Evolutionary conservation across 1,140 invertebrate genomes (phyloP).

Genomic region (Ridgeia piscesae): DNA sequence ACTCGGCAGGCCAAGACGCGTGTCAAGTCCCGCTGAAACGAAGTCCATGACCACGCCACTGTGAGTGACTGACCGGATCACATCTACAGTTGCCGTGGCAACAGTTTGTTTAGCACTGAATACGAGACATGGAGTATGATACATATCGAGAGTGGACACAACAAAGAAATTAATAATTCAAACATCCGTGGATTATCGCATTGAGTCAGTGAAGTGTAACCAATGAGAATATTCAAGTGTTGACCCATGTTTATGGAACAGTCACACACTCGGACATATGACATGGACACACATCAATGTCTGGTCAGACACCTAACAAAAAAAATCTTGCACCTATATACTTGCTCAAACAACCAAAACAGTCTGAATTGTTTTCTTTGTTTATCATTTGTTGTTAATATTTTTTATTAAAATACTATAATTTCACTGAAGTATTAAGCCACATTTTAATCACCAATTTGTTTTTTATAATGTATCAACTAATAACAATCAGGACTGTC

Average conservation of each 20-base stretch:
- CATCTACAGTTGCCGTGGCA: not conserved
- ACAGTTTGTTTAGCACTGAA: not conserved
- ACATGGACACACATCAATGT: not conserved
- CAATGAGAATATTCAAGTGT: not conserved
- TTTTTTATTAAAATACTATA: too few species aligned
- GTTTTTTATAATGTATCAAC: too few species aligned
- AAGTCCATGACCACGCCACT: not conserved
- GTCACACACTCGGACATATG: not conserved
- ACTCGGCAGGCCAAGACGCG: not conserved
- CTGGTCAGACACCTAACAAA: too few species aligned
- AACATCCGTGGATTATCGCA: not conserved
- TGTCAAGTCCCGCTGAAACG: not conserved
- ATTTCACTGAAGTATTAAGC: too few species aligned
- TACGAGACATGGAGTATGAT: not conserved
- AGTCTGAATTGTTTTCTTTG: too few species aligned
- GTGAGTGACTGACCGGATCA: not conserved
- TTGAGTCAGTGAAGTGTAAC: not conserved
- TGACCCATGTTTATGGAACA: not conserved
- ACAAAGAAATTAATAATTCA: slow-evolving; percentile 7
- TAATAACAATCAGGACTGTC: too few species aligned
- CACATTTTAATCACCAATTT: too few species aligned
- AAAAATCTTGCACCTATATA: too few species aligned
- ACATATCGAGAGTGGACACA: not conserved
- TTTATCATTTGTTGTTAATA: too few species aligned
- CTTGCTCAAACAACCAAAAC: too few species aligned